Evolutionary conservation across 2,888 invertebrate species (phyloP), one percentile per base, ranked within the genome.

Genomic region (Andricus curvator): DNA sequence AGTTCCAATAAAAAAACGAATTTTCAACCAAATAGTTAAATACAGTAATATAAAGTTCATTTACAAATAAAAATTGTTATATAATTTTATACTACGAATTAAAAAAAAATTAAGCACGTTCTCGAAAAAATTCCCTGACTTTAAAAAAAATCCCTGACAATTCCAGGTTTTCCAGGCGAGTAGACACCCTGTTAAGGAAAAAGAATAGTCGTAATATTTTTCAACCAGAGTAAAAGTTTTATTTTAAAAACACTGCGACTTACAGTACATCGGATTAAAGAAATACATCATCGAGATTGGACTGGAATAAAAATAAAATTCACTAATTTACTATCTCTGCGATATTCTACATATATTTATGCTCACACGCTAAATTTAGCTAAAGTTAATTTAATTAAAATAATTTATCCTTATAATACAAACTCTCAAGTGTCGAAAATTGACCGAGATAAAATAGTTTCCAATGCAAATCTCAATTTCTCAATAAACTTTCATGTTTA

Each of bases 331-430:
- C 15, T 29, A 70, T 9, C 48, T 9, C 48, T 13, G 3, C 15
- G 44, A 44, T 44, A 44, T 44, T 44, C 44, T 44, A 44, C 13
- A 44, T 44, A 48, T n/a, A 48, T 70, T 70, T 22, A 25, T 48
- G 48, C 25, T 70, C 44, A 51, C 56, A 51, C 6, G n/a, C 22
- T 74, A 33, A 74, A 56, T 29, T 74, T 37, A 33, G 33, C 74
- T 74, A 56, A 56, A 37, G 20, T n/a, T 74, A 74, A 64, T 74
- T 37, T 29, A 74, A 56, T 33, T 56, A 51, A 74, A 56, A 74
- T 74, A 51, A 74, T 74, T 74, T 74, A 74, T 56, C 29, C 51
- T 70, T 51, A 74, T 74, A 56, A 74, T 74, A 74, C 74, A 74
- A 74, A 56, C 56, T 74, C 56, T 56, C 33, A 33, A 70, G 70